Evolutionary conservation across 2,797 vertebrate species (phyloP).

Genomic region (Decapterus maruadsi): DNA sequence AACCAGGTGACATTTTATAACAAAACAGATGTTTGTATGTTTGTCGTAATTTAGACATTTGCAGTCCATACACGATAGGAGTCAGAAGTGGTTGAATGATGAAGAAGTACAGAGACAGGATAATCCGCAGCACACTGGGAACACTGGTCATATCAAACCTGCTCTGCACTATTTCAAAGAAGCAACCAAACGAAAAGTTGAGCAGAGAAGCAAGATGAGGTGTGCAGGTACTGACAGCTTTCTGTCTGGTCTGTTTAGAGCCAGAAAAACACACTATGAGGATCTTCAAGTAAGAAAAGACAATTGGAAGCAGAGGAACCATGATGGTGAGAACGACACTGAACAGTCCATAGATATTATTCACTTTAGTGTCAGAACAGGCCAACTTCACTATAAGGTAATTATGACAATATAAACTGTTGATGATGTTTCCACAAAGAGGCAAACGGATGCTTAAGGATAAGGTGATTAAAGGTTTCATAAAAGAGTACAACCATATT

Average conservation of each 20-base stretch:
- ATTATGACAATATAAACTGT: constrained; percentile 68
- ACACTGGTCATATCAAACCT: constrained; percentile 43
- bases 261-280: constrained; percentile 36
- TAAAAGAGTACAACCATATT: constrained; percentile 56
- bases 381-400: constrained; percentile 65
- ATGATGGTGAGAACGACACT: constrained; percentile 8
- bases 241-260: constrained; percentile 33
- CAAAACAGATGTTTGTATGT: constrained; percentile 19
- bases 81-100: constrained; percentile 52
- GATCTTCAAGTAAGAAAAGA: constrained; percentile 54
- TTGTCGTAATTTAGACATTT: constrained; percentile 48
- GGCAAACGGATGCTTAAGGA: constrained; percentile 53
- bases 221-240: constrained; percentile 51
- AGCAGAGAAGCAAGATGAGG: constrained; percentile 64
- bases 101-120: constrained; percentile 62
- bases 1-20: neutral
- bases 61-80: constrained; percentile 63
- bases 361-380: constrained; percentile 57
- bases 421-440: constrained; percentile 66
- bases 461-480: constrained; percentile 47
- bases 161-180: constrained; percentile 63
- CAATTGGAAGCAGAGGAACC: constrained; percentile 56
- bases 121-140: neutral
- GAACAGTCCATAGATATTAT: constrained; percentile 63
- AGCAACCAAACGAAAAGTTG: constrained; percentile 52